Evolutionary conservation across 2,113 vertebrate genomes (phyloP).

Genomic region (Sula dactylatra): DNA sequence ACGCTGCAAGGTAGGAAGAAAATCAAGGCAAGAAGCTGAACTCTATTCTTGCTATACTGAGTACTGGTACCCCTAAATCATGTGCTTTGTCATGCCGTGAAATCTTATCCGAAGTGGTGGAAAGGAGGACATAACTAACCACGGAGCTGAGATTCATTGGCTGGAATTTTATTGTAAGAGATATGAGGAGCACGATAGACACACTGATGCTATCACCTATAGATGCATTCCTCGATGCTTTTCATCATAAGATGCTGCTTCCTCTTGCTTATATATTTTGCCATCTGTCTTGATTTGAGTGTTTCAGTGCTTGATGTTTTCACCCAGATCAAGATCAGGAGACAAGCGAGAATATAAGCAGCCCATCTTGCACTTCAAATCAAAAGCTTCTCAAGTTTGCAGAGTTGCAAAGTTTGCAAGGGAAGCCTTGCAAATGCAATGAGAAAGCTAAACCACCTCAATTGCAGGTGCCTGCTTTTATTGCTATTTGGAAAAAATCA

Average conservation of each 20-base stretch:
- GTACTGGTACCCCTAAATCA: background rate
- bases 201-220: slow-evolving; percentile 2
- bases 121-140: background rate
- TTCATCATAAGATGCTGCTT: slow-evolving; percentile 5
- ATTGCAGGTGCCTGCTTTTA: background rate
- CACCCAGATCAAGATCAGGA: slow-evolving; percentile 32
- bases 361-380: background rate
- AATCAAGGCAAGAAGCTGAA: background rate
- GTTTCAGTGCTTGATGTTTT: slow-evolving; percentile 24
- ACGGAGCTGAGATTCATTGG: background rate
- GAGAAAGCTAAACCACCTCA: background rate
- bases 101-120: background rate
- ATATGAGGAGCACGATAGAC: background rate
- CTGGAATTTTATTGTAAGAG: background rate
- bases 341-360: slow-evolving; percentile 26
- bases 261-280: slow-evolving; percentile 18
- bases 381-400: background rate
- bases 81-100: background rate
- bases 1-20: background rate
- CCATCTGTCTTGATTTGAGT: slow-evolving; percentile 19
- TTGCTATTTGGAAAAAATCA: background rate
- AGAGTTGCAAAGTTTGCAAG: background rate
- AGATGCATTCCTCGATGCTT: slow-evolving; percentile 3
- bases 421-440: background rate
- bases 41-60: background rate